Evolutionary conservation across 2,113 vertebrate species (phyloP), one percentile per base, ranked within the genome.

Genomic region (Climacteris rufus): DNA sequence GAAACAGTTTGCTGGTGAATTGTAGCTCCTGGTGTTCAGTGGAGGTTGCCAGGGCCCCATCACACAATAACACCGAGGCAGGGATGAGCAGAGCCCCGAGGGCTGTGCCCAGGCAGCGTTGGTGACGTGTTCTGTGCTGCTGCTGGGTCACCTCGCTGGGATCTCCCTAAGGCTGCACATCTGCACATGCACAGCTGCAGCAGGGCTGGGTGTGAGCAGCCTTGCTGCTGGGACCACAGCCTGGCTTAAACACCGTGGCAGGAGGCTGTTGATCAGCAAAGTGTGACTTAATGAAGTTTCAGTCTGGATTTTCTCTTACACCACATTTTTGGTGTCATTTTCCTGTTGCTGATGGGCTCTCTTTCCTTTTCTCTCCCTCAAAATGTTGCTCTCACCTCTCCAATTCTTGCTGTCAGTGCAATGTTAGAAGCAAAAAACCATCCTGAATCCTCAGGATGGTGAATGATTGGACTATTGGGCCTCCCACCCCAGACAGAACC

Each of bases 1-100:
- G 63, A 54, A 63, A n/a, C 15, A 27, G 50, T 54, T 77, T 44
- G 40, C 28, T 76, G 81, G 22, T 15, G 87, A 27, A 31, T 63
- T 35, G 84, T 24, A 80, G 77, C 61, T 61, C 61, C n/a, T 44
- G 83, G 13, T 27, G 76, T 65, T n/a, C 64, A 77, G 84, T 63
- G 33, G 68, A 63, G 63, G 39, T 45, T 69, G 11, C 11, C 45
- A 77, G 37, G 70, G 61, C 33, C 66, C 54, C 22, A 8, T 52
- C 33, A 9, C 9, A 4, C 0, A 0, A 10, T 30, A 23, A 8
- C 1, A 4, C 50, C 0, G 22, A 1, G 35, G 42, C 39, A 22
- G 76, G 18, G 71, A 3, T 9, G 50, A 50, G 31, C 25, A 3
- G 0, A 71, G 81, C 22, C 72, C 19, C 0, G 0, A 37, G n/a